Percentiles rank a stretch among this genome's conserved stretches.
Evolutionary conservation across 2,797 vertebrate genomes (phyloP).

Genomic region (Spondyliosoma cantharus): DNA sequence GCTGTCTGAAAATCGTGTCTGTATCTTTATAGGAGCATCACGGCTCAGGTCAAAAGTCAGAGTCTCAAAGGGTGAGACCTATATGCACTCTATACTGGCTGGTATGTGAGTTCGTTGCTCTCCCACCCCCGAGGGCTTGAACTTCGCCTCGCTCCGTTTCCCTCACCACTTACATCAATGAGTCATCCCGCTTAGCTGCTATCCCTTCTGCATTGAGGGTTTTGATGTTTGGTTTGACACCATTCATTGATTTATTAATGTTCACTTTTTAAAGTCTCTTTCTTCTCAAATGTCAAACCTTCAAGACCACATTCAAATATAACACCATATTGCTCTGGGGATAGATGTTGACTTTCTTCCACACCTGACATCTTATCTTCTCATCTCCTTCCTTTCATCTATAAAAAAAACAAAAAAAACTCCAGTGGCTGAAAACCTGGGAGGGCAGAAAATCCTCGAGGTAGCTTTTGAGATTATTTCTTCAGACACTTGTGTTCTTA

Average conservation of each 20-base stretch:
- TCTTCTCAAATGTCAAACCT: conserved; percentile 57
- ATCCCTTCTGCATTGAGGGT: conserved; percentile 23
- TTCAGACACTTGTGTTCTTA: conserved; percentile 32
- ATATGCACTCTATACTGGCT: conserved; percentile 38
- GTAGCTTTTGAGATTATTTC: conserved; percentile 35
- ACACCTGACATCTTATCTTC: conserved; percentile 63
- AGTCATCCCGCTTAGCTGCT: conserved; percentile 48
- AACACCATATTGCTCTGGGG: conserved; percentile 33
- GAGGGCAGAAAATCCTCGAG: conserved; percentile 16
- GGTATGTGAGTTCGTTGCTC: conserved; percentile 59
- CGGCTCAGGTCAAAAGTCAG: conserved; percentile 64
- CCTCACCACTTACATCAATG: conserved; percentile 51
- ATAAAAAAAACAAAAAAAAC: not conserved
- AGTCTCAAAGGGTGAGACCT: conserved; percentile 58
- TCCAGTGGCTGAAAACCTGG: conserved; percentile 24
- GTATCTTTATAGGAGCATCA: conserved; percentile 58
- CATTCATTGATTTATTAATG: conserved; percentile 65
- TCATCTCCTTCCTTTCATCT: conserved; percentile 55
- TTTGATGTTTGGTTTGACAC: conserved; percentile 59
- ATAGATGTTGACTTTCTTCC: conserved; percentile 38
- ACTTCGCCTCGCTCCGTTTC: conserved; percentile 32
- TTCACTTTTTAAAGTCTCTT: conserved; percentile 57
- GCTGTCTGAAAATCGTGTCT: conserved; percentile 56
- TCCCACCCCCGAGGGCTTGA: conserved; percentile 36
- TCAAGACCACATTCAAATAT: conserved; percentile 40